Conservation (phyloP, 2,113 vertebrate species). For the Sardina pilchardus region DNA sequence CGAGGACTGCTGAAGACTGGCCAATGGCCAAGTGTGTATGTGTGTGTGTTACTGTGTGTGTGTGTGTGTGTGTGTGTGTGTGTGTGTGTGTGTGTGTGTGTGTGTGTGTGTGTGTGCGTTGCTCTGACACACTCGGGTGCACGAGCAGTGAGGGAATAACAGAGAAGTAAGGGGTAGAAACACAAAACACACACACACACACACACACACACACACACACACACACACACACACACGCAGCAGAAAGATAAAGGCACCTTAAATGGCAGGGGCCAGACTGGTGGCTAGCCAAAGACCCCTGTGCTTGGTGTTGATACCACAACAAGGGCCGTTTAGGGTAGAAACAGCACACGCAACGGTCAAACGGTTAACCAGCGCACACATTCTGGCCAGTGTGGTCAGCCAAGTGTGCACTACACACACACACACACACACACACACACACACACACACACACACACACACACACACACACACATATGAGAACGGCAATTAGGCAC, state of each 20-base stretch:
- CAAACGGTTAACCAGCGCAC: not conserved
- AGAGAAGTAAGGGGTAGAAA: not conserved
- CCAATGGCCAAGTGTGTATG: not conserved
- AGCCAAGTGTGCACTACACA: not conserved
- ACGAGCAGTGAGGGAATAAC: not conserved
- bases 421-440: not conserved
- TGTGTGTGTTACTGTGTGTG: too few relatives aligned
- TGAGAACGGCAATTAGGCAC: not conserved
- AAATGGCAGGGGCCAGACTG: not conserved
- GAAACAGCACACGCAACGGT: not conserved
- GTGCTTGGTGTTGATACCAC: not conserved
- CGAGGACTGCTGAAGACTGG: not conserved
- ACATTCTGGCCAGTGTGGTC: not conserved
- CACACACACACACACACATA: not conserved
- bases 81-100: too few relatives aligned
- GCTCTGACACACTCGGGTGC: not conserved
- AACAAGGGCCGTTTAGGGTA: slow-evolving; percentile 10
- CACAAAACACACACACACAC: not conserved
- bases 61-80: too few relatives aligned
- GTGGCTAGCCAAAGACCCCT: not conserved
- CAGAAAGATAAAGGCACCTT: not conserved
- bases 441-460: not conserved
- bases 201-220: not conserved
- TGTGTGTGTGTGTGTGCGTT: too few relatives aligned
- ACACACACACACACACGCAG: not conserved